These are phyloP conservation scores for Parnassius orleans DNA, from an alignment of 2,888 invertebrate genomes.

Conservation along the genomic window DNA sequence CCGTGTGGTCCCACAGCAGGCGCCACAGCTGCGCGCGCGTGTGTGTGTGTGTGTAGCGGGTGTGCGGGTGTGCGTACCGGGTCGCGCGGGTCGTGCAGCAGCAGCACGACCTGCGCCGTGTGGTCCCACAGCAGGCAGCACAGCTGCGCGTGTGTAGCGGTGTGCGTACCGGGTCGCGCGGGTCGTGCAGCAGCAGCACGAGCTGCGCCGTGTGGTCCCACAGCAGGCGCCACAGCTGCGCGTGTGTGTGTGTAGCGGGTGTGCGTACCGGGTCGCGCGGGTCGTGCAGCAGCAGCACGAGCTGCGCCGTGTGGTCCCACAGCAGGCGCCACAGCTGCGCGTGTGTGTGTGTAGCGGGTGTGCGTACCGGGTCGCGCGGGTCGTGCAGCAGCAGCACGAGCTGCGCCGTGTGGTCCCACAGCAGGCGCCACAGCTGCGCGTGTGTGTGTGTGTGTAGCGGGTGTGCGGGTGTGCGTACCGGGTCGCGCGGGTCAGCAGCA, in stretches of 20 bases:
- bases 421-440: constrained; percentile 93
- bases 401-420: constrained; percentile 98
- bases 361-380: constrained; percentile 79
- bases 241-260: constrained; percentile 83
- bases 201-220: constrained; percentile 82
- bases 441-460: too few relatives aligned
- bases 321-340: constrained; percentile 94
- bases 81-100: too few relatives aligned
- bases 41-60: constrained; percentile 84
- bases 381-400: constrained; percentile 89
- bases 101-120: too few relatives aligned
- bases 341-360: not conserved
- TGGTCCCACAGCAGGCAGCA: too few relatives aligned
- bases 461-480: not conserved
- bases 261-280: not conserved
- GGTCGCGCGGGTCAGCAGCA: too few relatives aligned
- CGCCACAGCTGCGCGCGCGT: too few relatives aligned
- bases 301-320: constrained; percentile 15
- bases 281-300: too few relatives aligned
- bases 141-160: too few relatives aligned
- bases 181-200: constrained; percentile 48
- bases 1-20: constrained; percentile 44
- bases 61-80: constrained; percentile 83
- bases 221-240: too few relatives aligned
- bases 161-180: not conserved